phyloP scores from a whole-genome alignment of 2,113 vertebrate species.

The Mionectes macconnelli region DNA sequence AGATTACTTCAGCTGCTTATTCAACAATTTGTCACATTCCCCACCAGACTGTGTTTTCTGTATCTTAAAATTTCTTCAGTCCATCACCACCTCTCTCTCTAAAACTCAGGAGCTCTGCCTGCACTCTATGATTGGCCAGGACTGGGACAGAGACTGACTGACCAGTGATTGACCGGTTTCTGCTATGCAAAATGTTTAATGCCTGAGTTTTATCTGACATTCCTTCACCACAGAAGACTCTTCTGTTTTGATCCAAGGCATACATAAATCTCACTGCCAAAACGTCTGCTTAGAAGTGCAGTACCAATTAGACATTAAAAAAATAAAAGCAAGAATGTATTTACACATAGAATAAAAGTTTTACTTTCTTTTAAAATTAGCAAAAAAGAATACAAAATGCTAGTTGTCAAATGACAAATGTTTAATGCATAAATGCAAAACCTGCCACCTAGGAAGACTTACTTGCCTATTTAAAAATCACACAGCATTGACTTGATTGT shows the following conservation, averaged over 20 bases:
- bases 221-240: background rate
- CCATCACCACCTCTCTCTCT: background rate
- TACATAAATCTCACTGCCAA: background rate
- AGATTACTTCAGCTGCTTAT: background rate
- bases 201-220: too few relatives aligned
- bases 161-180: too few relatives aligned
- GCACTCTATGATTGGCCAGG: background rate
- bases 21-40: background rate
- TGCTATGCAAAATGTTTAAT: too few relatives aligned
- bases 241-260: background rate
- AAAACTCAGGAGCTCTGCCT: background rate
- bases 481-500: background rate
- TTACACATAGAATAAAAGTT: background rate
- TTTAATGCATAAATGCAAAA: background rate
- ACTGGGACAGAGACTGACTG: background rate
- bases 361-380: background rate
- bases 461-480: background rate
- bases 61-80: background rate
- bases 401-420: background rate
- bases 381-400: background rate
- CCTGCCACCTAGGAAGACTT: background rate
- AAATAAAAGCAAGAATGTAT: background rate
- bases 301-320: background rate
- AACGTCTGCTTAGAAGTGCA: background rate
- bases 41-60: background rate